phyloP scores from a whole-genome alignment of 2,113 vertebrate species.

The Grantiella picta region DNA sequence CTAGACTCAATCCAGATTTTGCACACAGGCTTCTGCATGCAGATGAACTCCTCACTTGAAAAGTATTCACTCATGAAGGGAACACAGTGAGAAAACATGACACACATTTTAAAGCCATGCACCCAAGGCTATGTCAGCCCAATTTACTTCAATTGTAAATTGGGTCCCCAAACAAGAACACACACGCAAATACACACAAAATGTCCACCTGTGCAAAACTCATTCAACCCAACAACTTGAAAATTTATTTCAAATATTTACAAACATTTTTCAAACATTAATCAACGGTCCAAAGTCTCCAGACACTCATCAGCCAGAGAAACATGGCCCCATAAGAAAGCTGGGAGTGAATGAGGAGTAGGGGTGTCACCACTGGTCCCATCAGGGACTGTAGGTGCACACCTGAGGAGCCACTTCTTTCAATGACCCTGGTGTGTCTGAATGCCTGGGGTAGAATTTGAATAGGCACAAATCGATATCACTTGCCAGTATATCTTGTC shows the following conservation, averaged over 20 bases:
- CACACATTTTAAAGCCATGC: background rate
- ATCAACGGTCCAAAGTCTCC: background rate
- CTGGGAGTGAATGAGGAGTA: background rate
- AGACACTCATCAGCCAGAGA: background rate
- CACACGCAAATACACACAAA: background rate
- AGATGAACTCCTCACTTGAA: background rate
- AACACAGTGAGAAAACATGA: background rate
- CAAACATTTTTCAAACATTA: background rate
- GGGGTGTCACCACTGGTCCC: rapidly evolving
- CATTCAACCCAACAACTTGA: background rate
- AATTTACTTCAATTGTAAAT: background rate
- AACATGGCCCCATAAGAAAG: background rate
- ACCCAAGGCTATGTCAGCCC: background rate
- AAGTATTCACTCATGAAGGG: background rate
- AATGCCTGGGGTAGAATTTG: background rate
- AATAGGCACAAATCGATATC: rapidly evolving
- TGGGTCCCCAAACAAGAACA: background rate
- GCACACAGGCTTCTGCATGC: background rate
- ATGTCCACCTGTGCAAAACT: background rate
- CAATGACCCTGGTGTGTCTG: background rate
- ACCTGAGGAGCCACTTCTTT: background rate
- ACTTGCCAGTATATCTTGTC: too few relatives aligned
- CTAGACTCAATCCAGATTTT: background rate
- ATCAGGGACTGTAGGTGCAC: rapidly evolving
- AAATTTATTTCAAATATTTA: background rate